These are phyloP conservation scores for Syngnathus scovelli DNA, from an alignment of 2,113 vertebrate genomes.

Conservation along the genomic window DNA sequence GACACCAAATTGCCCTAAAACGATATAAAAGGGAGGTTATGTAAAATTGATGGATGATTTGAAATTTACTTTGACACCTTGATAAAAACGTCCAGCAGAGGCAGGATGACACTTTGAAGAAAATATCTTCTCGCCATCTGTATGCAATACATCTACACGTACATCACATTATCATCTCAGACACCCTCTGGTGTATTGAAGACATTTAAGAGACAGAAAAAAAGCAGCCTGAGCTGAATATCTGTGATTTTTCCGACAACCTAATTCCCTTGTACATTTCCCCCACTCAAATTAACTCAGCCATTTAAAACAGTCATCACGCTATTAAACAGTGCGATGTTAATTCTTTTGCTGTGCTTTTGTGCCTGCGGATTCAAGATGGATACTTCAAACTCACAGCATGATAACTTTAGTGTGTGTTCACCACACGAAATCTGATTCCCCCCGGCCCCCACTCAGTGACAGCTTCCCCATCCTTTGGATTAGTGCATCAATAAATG, in stretches of 20 bases:
- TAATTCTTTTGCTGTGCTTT: conserved; percentile 6
- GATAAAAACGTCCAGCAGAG: conserved; percentile 50
- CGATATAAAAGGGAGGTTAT: conserved; percentile 38
- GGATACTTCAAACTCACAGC: conserved; percentile 6
- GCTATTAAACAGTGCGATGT: neutral
- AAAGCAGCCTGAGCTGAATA: neutral
- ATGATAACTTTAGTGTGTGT: conserved; percentile 3
- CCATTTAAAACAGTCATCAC: neutral
- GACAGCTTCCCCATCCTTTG: conserved; percentile 22
- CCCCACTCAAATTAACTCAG: conserved; percentile 13
- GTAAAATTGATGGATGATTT: conserved; percentile 60
- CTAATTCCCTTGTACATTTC: neutral
- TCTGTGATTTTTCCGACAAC: conserved; percentile 7
- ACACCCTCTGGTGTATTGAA: conserved; percentile 11
- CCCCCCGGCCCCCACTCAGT: neutral
- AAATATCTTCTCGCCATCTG: conserved; percentile 22
- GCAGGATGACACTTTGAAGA: conserved; percentile 31
- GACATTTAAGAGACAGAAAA: neutral
- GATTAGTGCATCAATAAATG: conserved; percentile 5
- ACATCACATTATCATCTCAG: conserved; percentile 13
- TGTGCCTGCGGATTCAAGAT: conserved; percentile 4
- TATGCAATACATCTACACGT: conserved; percentile 4
- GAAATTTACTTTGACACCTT: conserved; percentile 59
- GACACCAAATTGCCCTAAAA: conserved; percentile 21
- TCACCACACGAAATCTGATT: neutral